These are phyloP conservation scores for Galeruca laticollis DNA, from an alignment of 2,888 invertebrate species.

Conservation along the genomic window DNA sequence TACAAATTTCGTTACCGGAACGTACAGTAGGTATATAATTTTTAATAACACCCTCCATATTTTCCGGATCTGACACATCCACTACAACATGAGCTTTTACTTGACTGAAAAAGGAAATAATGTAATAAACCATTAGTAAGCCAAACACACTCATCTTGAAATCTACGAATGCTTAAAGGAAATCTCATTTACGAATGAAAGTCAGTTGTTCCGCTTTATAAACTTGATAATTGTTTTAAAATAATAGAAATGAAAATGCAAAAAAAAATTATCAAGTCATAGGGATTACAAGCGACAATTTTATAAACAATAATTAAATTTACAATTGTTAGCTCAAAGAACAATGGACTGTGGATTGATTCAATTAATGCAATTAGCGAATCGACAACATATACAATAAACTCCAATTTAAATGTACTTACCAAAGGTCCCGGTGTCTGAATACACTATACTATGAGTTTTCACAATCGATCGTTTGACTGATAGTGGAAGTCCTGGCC, in stretches of 20 bases:
- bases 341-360: too few relatives aligned
- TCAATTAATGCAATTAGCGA: too few relatives aligned
- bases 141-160: neutral
- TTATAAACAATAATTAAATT: too few relatives aligned
- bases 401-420: too few relatives aligned
- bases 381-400: too few relatives aligned
- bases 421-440: too few relatives aligned
- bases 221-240: neutral
- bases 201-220: neutral
- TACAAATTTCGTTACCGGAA: constrained; percentile 45
- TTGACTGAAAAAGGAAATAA: neutral
- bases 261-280: neutral
- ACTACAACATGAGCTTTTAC: neutral
- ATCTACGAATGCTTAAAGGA: neutral
- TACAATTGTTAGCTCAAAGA: too few relatives aligned
- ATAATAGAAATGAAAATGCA: neutral
- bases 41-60: constrained; percentile 28
- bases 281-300: too few relatives aligned
- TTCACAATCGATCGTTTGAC: too few relatives aligned
- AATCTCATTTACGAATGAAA: neutral
- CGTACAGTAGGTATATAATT: constrained; percentile 46
- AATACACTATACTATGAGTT: too few relatives aligned
- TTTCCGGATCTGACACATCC: neutral
- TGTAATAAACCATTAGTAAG: neutral
- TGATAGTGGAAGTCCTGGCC: too few relatives aligned